A percentile compares a stretch with the other conserved stretches of the same genome.
These are phyloP conservation scores for Charadrius vociferus DNA, from an alignment of 2,113 vertebrate genomes.

Conservation along the genomic window DNA sequence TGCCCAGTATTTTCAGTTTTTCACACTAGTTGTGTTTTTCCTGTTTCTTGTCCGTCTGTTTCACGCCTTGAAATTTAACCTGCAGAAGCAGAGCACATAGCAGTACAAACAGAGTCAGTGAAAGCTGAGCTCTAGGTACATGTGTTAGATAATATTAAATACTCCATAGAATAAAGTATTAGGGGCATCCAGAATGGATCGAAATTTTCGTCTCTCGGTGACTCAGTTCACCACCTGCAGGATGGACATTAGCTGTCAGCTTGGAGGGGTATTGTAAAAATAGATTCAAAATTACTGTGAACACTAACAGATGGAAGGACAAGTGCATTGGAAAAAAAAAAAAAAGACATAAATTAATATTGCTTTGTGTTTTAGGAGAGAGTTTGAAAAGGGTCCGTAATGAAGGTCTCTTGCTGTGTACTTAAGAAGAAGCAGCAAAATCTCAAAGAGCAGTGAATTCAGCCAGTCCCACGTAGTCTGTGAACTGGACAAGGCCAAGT, in stretches of 20 bases:
- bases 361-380: background rate
- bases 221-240: background rate
- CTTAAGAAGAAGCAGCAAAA: background rate
- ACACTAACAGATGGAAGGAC: background rate
- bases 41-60: background rate
- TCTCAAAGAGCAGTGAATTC: background rate
- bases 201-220: background rate
- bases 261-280: background rate
- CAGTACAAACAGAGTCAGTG: background rate
- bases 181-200: background rate
- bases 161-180: background rate
- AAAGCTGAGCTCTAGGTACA: background rate
- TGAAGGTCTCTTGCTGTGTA: background rate
- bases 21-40: background rate
- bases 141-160: background rate
- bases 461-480: background rate
- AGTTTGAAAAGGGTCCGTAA: background rate
- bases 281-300: background rate
- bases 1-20: background rate
- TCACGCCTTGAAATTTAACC: background rate
- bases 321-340: background rate
- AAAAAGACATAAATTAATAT: background rate
- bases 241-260: background rate
- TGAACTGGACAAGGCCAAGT: background rate
- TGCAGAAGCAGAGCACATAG: background rate